Base-by-base conservation (phyloP, 2,113 vertebrate species). In the Poicephalus meyeri region DNA sequence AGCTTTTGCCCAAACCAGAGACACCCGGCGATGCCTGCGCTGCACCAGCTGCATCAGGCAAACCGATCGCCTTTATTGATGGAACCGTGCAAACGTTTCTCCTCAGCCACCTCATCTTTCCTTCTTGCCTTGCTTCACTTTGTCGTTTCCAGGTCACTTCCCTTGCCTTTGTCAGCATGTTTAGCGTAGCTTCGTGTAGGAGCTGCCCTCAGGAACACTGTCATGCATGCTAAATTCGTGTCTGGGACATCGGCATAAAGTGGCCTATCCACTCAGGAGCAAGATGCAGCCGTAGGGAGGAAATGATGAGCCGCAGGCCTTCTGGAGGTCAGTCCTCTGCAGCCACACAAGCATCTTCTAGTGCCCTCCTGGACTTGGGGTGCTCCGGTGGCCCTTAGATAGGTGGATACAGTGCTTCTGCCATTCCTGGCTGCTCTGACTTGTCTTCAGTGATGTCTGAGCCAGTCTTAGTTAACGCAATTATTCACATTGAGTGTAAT, bases 91-190 rank as follows among this genome's bases (percentile, higher is more conserved):
- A 73, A 86, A 95, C 10, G 2, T 35, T 83, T 33, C 79, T 94
- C 35, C 87, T 92, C 6, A 18, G 66, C 85, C 35, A 42, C 69
- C 80, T 91, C 82, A 33, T 90, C 92, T 93, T 70, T 92, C 73
- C 90, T 95, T 89, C 78, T 94, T 91, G 77, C 88, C 83, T 83
- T 55, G 85, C 93, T 90, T 92, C 82, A 13, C 86, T 95, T 91
- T 90, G 96, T 95, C 95, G 50, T 97, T 97, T 97, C 95, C 95
- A 97, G 97, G 96, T 97, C 95, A 96, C 88, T 97, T 95, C 53
- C 80, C 91, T 89, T 91, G 90, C 95, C 85, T 95, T 85, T 96
- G 89, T 92, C 83, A 89, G 96, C 87, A 71, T 56, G 81, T 94
- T 95, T 49, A 95, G 89, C 73, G 1, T 33, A 46, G 91, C 93